Base-by-base conservation (phyloP, 2,888 invertebrate genomes). In the Coelopa pilipes region DNA sequence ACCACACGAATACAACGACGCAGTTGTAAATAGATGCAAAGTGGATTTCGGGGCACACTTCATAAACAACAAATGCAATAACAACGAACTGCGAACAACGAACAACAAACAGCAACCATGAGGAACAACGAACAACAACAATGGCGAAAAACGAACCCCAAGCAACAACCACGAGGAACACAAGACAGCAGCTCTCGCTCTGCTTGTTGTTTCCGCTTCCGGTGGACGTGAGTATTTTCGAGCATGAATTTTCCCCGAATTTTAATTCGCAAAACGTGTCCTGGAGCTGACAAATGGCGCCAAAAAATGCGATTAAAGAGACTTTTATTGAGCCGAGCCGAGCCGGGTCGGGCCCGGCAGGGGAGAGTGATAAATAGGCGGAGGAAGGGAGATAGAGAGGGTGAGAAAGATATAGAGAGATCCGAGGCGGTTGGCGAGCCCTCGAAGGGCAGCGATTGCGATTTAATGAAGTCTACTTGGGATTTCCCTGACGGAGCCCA, bases 41-140 rank as follows among this genome's bases (percentile, higher is more conserved):
- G 57, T 69, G 69, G 69, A 69, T 69, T 69, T 59, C 45, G 15
- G 57, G 59, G 17, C 46, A 55, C 57, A 57, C 59, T 46, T 57
- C 69, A 66, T 66, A 66, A 66, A 66, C 49, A 66, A 66, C 47
- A 13, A 47, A 59, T 5, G 17, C 19, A 59, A 59, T 0, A 59
- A 24, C 21, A 10, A 4, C 55, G 34, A 68, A 1, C 10, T 17
- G 46, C 21, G 9, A 63, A 63, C n/a, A 17, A 57, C 17, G 19
- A 19, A 59, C 1, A 57, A 59, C n/a, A n/a, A 59, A 59, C 1
- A 59, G 17, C 21, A 10, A 13, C 5, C 19, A 24, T 4, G 17
- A 59, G 4, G 17, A 34, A 34, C 2, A 34, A 34, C 7, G 4
- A 34, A 34, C 34, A 34, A 34, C 34, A 34, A 34, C 34, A 34